These are phyloP conservation scores for Cheumatopsyche charites DNA, from an alignment of 1,140 invertebrate genomes.

Conservation along the genomic window DNA sequence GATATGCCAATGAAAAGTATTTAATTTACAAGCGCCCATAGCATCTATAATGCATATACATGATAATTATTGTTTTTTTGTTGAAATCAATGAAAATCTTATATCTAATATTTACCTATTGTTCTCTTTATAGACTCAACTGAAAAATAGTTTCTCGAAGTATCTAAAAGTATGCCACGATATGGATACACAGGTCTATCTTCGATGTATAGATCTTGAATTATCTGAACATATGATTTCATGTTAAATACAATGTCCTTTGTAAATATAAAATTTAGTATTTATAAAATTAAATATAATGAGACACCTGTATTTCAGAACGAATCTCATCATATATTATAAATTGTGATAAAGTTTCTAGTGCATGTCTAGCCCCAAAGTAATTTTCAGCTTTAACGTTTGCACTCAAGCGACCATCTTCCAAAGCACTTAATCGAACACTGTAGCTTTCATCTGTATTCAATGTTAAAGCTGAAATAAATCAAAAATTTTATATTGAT, in stretches of 20 bases:
- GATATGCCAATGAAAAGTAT: constrained; percentile 91
- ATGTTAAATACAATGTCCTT: constrained; percentile 47
- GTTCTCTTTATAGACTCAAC: constrained; percentile 73
- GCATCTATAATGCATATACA: no score
- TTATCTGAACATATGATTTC: no score
- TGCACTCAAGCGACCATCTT: constrained; percentile 62
- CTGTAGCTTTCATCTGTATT: constrained; percentile 73
- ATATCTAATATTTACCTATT: constrained; percentile 62
- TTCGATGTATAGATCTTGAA: constrained; percentile 64
- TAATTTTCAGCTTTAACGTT: constrained; percentile 68
- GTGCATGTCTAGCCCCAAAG: constrained; percentile 75
- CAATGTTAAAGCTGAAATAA: constrained; percentile 57
- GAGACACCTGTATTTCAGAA: constrained; percentile 61
- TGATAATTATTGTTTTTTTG: no score
- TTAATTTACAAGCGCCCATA: constrained; percentile 82
- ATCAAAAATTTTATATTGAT: no score
- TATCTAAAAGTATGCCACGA: constrained; percentile 78
- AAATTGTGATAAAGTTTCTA: constrained; percentile 81
- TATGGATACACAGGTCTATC: constrained; percentile 78
- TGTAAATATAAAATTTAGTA: not conserved
- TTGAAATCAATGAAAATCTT: no score
- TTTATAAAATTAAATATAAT: constrained; percentile 11
- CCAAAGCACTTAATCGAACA: constrained; percentile 59
- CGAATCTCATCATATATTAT: constrained; percentile 73
- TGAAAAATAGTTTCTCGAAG: constrained; percentile 75